These are phyloP conservation scores for Seriola aureovittata DNA, from an alignment of 2,113 vertebrate species.

Conservation along the genomic window DNA sequence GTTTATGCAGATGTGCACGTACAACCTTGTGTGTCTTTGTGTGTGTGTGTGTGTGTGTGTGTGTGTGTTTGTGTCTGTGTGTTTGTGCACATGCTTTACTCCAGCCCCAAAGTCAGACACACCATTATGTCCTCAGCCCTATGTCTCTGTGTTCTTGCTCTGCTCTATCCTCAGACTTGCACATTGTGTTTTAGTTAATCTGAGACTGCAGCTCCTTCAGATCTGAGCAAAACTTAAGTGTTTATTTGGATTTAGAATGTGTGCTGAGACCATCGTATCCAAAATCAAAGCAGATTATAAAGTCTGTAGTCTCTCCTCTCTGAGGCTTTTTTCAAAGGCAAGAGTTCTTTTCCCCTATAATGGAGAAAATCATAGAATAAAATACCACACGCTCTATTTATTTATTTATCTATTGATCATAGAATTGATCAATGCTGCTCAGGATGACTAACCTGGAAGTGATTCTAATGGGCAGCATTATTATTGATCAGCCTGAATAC, in stretches of 20 bases:
- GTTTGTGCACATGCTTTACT: background rate
- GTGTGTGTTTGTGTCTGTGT: background rate
- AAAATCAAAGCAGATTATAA: background rate
- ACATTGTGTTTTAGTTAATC: background rate
- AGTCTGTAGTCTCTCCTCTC: background rate
- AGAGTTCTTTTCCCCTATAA: background rate
- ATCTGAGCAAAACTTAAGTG: background rate
- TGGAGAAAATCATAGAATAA: too few species aligned
- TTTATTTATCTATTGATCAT: background rate
- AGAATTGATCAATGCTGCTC: background rate
- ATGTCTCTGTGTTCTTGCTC: background rate
- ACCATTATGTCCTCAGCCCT: background rate
- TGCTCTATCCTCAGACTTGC: background rate
- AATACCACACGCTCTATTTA: background rate
- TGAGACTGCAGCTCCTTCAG: background rate
- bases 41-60: background rate
- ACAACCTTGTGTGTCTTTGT: background rate
- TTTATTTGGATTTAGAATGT: background rate
- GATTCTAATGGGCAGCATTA: too few species aligned
- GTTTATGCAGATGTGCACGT: too few species aligned
- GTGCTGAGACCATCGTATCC: background rate
- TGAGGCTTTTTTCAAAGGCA: too few species aligned
- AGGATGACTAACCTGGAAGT: background rate
- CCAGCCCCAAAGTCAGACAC: background rate
- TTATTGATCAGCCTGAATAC: too few species aligned